Conservation (phyloP, 2,797 vertebrate genomes). For the Liasis olivaceus region DNA sequence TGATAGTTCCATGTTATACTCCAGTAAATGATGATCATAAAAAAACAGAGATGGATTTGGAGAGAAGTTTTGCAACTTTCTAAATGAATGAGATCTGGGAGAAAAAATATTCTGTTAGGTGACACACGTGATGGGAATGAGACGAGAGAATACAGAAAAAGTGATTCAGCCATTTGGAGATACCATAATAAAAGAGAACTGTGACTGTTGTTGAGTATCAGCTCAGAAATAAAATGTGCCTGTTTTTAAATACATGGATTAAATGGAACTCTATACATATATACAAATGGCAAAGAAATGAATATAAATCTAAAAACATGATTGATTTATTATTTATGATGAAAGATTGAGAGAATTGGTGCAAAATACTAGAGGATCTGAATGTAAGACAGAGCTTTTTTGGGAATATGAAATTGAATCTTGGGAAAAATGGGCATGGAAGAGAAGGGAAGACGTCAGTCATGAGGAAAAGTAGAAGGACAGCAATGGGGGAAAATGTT, state of each 20-base stretch:
- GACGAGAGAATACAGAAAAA: background rate
- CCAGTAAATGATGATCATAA: background rate
- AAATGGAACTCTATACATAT: too few species aligned
- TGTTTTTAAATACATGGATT: too few species aligned
- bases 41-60: background rate
- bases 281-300: background rate
- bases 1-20: background rate
- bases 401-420: background rate
- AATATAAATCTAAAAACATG: background rate
- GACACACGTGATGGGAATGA: background rate
- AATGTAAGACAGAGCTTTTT: background rate
- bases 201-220: background rate
- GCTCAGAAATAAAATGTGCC: background rate
- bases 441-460: background rate
- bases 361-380: background rate
- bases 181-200: background rate
- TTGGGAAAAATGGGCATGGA: background rate
- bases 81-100: background rate
- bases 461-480: background rate
- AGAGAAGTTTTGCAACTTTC: background rate
- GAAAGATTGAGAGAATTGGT: background rate
- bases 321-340: background rate
- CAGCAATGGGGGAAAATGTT: background rate
- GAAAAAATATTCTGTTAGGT: background rate
- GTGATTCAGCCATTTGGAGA: background rate